Percentiles rank a stretch among this genome's conserved stretches.
These are phyloP conservation scores for Epicampocera succincta DNA, from an alignment of 2,888 invertebrate species.

Conservation along the genomic window DNA sequence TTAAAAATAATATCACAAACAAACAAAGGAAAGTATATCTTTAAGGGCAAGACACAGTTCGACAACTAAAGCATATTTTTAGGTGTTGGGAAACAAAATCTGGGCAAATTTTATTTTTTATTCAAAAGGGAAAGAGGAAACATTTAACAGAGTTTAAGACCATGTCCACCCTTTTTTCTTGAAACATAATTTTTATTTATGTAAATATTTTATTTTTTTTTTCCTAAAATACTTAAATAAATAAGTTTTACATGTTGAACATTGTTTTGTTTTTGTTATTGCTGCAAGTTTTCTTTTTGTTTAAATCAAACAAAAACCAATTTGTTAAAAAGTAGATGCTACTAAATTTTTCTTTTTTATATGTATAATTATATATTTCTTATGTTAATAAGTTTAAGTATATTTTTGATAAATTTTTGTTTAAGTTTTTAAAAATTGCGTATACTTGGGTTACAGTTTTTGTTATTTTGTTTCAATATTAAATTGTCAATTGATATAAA, in stretches of 20 bases:
- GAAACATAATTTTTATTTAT: slow-evolving; percentile 7
- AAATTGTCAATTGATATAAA: neutral
- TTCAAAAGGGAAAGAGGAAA: no score
- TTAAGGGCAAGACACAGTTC: neutral
- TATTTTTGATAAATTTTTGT: slow-evolving; percentile 41
- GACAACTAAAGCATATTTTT: neutral
- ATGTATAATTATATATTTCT: slow-evolving; percentile 20
- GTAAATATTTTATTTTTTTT: slow-evolving; percentile 15
- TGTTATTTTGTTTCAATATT: slow-evolving; percentile 36
- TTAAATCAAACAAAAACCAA: slow-evolving; percentile 21
- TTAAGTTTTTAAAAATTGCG: slow-evolving; percentile 73
- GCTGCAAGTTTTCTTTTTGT: slow-evolving; percentile 18
- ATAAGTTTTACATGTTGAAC: slow-evolving; percentile 56
- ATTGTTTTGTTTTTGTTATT: slow-evolving; percentile 52
- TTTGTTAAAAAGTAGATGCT: slow-evolving; percentile 33
- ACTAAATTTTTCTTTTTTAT: slow-evolving; percentile 30
- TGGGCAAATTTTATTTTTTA: neutral
- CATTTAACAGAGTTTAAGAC: no score
- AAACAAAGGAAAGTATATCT: slow-evolving; percentile 55
- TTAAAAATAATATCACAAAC: slow-evolving; percentile 72
- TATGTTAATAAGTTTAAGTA: slow-evolving; percentile 8
- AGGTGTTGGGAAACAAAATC: neutral
- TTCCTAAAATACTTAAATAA: slow-evolving; percentile 1
- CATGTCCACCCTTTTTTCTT: no score
- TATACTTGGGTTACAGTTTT: slow-evolving; percentile 76